Base-by-base conservation (phyloP, 2,797 vertebrate species). In the Leptoclinus maculatus region DNA sequence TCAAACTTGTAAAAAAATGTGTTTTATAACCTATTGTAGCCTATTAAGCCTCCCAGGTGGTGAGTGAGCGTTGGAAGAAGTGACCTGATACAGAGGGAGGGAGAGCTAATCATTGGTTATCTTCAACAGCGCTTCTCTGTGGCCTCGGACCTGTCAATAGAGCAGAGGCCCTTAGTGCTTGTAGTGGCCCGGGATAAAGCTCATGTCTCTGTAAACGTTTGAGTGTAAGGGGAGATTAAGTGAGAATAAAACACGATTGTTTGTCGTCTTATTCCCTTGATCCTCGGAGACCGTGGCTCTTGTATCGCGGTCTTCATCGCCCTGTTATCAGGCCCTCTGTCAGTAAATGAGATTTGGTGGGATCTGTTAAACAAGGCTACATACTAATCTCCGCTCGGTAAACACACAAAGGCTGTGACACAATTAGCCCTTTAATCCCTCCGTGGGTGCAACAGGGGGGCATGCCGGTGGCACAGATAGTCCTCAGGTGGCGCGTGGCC, bases 371-470 rank as follows among this genome's bases (percentile, higher is more conserved):
- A 91, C 92, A 90, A 85, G 87, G 82, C 80, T 78, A 81, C 83
- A 69, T 77, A 47, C 85, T 92, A 91, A 94, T 93, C 90, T 92
- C 85, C 81, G 86, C 80, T 79, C 59, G 76, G 84, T 88, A 83
- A 91, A 89, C 79, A 88, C 86, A 91, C 89, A 90, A 91, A 84
- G 81, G 67, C 86, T 87, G 82, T 60, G 88, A 83, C 90, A 92
- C 91, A 91, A 89, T 92, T 91, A 93, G 88, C 87, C 79, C 72
- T 87, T 86, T 91, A 92, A 92, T 94, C 87, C 89, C 74, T 80
- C 32, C 17, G 78, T 85, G 79, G 89, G 74, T 84, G 74, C 82
- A 82, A 83, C 32, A 39, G 23, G 69, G 82, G 67, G 79, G 67
- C 87, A 83, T 45, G 84, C 80, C 79, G 62, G 4, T 78, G 79